Percentiles rank a stretch among this genome's conserved stretches.
These are phyloP conservation scores for Sclerurus mexicanus DNA, from an alignment of 2,113 vertebrate genomes.

Conservation along the genomic window DNA sequence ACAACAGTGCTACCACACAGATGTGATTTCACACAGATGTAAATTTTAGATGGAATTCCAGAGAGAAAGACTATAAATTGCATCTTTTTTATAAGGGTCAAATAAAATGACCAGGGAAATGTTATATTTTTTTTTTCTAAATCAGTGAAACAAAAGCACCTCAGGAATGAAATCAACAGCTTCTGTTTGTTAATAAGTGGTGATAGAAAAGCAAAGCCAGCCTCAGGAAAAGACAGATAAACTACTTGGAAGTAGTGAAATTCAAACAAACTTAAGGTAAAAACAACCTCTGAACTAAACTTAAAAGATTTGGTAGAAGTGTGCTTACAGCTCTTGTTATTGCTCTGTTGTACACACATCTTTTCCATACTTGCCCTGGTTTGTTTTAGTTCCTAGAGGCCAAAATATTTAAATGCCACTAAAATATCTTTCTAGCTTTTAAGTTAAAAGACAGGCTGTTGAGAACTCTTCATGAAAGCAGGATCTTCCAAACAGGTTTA, in stretches of 20 bases:
- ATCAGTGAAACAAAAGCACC: background rate
- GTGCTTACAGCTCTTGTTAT: background rate
- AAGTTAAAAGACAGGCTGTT: background rate
- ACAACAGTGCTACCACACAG: background rate
- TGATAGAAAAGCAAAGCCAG: background rate
- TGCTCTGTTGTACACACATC: background rate
- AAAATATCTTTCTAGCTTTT: background rate
- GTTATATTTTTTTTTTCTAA: background rate
- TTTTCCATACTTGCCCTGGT: rapidly evolving
- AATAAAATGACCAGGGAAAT: background rate
- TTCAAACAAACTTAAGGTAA: background rate
- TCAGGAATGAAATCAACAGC: background rate
- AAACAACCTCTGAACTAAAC: background rate
- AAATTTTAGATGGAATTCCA: background rate
- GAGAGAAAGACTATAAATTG: background rate
- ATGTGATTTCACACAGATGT: background rate
- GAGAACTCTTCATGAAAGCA: background rate
- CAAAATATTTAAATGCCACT: background rate
- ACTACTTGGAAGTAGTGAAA: background rate
- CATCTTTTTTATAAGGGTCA: background rate
- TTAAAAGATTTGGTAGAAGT: background rate
- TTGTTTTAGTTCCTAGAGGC: background rate
- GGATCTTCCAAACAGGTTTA: background rate
- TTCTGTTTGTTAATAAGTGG: background rate
- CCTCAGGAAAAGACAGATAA: background rate